Conservation (phyloP, 2,113 vertebrate species). For the Procavia capensis region DNA sequence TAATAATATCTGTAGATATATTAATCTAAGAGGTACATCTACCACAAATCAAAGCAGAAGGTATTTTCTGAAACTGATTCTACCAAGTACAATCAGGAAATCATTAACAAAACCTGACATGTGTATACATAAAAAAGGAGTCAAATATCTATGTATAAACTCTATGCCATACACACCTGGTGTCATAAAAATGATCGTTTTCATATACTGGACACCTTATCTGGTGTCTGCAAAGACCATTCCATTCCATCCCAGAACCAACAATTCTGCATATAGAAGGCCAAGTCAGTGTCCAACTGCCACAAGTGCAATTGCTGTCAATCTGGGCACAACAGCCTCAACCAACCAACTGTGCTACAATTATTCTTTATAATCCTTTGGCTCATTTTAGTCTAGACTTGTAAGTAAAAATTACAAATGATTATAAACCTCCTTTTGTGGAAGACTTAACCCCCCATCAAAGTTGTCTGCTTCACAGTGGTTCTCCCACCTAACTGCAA, state of each 20-base stretch:
- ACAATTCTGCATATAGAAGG: neutral
- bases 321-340: neutral
- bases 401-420: slow-evolving; percentile 9
- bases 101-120: neutral
- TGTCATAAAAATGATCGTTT: neutral
- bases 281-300: neutral
- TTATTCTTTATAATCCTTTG: slow-evolving; percentile 40
- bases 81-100: slow-evolving; percentile 1
- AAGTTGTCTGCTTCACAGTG: neutral
- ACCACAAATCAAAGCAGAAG: neutral
- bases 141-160: neutral
- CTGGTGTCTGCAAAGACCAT: neutral
- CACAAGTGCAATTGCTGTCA: neutral
- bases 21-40: neutral
- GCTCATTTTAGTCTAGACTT: slow-evolving; percentile 11
- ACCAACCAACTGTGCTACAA: neutral
- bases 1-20: neutral
- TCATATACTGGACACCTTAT: neutral
- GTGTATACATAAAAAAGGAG: neutral
- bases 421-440: neutral
- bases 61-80: neutral
- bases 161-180: neutral
- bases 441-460: neutral
- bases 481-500: neutral
- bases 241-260: neutral